Evolutionary conservation across 37 sponge, comb jelly and placozoan species (phyloP).

Genomic region (Axinella damicornis): DNA sequence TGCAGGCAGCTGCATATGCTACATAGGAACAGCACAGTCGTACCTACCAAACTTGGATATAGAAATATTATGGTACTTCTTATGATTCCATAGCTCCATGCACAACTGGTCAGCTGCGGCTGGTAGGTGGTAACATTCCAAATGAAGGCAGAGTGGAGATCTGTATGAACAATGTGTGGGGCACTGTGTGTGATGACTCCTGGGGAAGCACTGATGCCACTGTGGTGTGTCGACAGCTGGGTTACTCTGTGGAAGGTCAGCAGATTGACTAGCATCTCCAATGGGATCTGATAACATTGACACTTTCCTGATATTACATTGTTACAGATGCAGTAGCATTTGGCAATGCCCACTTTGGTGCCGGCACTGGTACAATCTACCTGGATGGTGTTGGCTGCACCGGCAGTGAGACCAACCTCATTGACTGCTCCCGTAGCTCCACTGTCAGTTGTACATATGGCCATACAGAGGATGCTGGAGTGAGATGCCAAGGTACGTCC

Average conservation of each 20-base stretch:
- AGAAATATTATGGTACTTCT: too few species aligned
- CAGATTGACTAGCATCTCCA: background rate
- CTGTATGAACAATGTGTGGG: slow-evolving; percentile 6
- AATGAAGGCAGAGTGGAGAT: background rate
- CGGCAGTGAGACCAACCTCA: background rate
- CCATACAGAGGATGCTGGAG: slow-evolving; percentile 27
- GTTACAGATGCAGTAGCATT: slow-evolving; percentile 29
- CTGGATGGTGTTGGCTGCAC: slow-evolving; percentile 9
- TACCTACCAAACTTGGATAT: too few species aligned
- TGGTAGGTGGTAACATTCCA: slow-evolving; percentile 1
- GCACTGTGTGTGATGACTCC: slow-evolving; percentile 2
- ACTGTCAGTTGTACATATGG: background rate
- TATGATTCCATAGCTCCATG: too few species aligned
- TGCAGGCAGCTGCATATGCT: too few species aligned
- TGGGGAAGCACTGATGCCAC: background rate
- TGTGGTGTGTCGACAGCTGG: slow-evolving; percentile 6
- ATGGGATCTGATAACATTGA: background rate
- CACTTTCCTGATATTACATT: background rate
- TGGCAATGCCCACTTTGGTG: slow-evolving; percentile 16
- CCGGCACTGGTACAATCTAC: slow-evolving; percentile 6
- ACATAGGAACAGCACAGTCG: too few species aligned
- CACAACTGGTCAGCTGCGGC: slow-evolving; percentile 1
- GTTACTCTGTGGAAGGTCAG: background rate
- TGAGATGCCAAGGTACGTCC: background rate
- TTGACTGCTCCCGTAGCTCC: slow-evolving; percentile 10